A percentile compares a stretch with the other conserved stretches of the same genome.
phyloP scores from a whole-genome alignment of 2,113 vertebrate species.

The Hyperoodon ampullatus region DNA sequence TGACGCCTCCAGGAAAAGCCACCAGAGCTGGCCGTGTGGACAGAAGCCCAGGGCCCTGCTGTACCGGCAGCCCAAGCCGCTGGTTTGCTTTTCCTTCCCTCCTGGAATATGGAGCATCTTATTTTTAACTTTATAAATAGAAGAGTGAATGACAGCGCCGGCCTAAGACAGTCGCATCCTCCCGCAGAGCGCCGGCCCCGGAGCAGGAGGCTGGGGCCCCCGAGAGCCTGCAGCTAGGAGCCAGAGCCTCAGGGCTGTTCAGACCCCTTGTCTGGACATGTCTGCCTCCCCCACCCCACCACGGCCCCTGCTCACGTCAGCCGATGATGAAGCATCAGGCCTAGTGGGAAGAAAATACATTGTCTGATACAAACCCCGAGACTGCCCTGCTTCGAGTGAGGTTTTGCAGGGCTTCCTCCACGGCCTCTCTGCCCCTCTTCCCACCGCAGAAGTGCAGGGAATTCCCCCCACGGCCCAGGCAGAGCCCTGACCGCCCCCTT shows the following conservation, averaged over 20 bases:
- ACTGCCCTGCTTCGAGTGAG: not conserved
- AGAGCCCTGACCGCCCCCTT: not conserved
- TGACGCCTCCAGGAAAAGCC: not conserved
- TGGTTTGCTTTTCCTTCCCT: not conserved
- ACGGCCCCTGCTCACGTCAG: not conserved
- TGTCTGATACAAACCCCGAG: not conserved
- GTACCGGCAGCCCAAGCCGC: not conserved
- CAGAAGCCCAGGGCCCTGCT: not conserved
- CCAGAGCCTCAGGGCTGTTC: not conserved
- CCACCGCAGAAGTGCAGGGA: not conserved
- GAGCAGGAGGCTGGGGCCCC: not conserved
- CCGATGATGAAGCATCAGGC: too few species aligned
- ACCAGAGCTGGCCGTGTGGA: not conserved
- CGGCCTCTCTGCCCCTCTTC: not conserved
- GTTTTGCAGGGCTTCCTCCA: not conserved
- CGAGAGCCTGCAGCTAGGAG: rapidly evolving
- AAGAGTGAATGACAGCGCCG: not conserved
- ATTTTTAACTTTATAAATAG: conserved; percentile 15
- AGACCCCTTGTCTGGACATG: not conserved
- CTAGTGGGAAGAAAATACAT: not conserved
- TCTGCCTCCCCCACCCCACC: too few species aligned
- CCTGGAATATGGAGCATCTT: not conserved
- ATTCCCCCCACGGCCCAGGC: not conserved
- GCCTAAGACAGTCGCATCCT: not conserved
- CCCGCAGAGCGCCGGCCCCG: not conserved